Base-by-base conservation (phyloP, 2,797 vertebrate species). In the Sebastes steindachneri region DNA sequence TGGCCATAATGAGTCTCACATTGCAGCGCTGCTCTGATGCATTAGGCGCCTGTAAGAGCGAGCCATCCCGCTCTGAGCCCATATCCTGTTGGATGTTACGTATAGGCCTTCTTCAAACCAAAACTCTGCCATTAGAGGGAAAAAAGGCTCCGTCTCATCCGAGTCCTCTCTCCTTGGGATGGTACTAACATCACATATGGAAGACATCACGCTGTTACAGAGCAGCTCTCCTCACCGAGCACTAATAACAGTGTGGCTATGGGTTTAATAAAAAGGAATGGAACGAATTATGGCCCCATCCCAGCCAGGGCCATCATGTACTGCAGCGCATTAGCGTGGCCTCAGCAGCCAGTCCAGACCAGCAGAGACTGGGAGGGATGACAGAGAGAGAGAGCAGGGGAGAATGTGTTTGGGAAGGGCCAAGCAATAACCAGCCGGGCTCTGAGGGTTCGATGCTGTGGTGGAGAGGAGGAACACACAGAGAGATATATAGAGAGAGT, bases 261-360 rank as follows among this genome's bases (percentile, higher is more conserved):
- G 90, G 89, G 77, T 93, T 94, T 93, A 95, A 95, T 95, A 93
- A 93, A 95, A 92, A 92, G 91, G 94, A 92, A 94, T 94, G 93
- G 93, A 95, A 95, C 90, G 83, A 94, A 94, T 94, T 93, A 95
- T 92, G 89, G 89, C 82, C 85, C 77, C 75, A 73, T 92, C 89
- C 88, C 88, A 87, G 89, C 80, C 86, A 73, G 87, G 77, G 77
- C 87, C 90, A 85, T 93, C 90, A 75, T 90, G 88, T 83, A 86
- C 85, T 88, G 88, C 79, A 79, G 74, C 23, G 35, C 88, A 90
- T 92, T 88, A 92, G 79, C 62, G 26, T 74, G 83, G 86, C 90
- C 87, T 80, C 83, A 73, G 89, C 83, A 87, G 85, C 86, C 78
- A 83, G 90, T 82, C 86, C 88, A 91, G 89, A 85, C 85, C 81